Conservation (phyloP, 2,797 vertebrate genomes). For the Sphenopsis melanotis region DNA sequence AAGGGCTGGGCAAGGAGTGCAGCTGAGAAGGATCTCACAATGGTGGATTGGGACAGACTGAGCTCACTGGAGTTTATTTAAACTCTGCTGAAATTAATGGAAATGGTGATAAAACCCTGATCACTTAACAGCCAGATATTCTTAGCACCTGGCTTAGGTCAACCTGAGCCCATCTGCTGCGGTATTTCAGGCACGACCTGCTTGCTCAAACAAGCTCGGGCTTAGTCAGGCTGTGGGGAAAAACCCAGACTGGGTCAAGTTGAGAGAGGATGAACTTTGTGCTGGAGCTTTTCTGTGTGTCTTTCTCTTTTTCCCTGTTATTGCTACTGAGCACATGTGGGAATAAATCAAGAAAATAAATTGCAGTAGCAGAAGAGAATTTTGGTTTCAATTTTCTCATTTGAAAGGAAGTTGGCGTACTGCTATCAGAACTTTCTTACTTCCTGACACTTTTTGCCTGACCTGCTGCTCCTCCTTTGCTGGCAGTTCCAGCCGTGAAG, state of each 20-base stretch:
- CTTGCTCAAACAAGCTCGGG: background rate
- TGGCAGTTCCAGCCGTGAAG: background rate
- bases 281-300: background rate
- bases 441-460: background rate
- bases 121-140: conserved; percentile 6
- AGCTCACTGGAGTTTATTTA: background rate
- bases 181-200: background rate
- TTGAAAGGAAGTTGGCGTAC: background rate
- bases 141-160: background rate
- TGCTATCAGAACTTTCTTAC: background rate
- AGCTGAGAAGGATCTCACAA: background rate
- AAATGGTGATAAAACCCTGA: background rate
- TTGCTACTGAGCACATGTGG: background rate
- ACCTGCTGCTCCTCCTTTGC: background rate
- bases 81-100: background rate
- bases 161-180: background rate
- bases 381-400: conserved; percentile 1
- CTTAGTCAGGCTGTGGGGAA: background rate
- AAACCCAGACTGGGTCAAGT: background rate
- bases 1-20: background rate
- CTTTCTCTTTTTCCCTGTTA: background rate
- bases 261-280: background rate
- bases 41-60: background rate
- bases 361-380: background rate
- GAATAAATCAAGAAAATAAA: background rate